Evolutionary conservation across 2,113 vertebrate genomes (phyloP).

Genomic region (Pelecanoides urinatrix): DNA sequence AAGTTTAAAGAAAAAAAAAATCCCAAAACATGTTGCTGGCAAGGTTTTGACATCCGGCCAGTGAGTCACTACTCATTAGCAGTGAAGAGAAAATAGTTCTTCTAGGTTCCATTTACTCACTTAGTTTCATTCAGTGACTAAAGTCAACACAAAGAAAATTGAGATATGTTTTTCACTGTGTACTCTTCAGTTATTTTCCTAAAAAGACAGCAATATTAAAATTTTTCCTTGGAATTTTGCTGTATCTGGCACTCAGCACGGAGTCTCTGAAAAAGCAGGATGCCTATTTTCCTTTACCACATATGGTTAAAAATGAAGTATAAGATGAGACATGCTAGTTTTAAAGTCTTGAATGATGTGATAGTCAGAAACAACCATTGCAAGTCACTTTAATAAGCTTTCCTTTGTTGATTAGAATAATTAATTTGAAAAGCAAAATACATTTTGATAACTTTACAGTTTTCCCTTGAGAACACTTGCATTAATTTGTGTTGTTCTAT

Average conservation of each 20-base stretch:
- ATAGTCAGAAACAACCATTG: not conserved
- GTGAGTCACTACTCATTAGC: not conserved
- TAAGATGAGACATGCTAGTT: not conserved
- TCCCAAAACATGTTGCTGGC: not conserved
- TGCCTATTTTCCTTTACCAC: not conserved
- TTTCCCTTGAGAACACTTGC: not conserved
- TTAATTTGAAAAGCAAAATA: not conserved
- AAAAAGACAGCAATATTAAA: not conserved
- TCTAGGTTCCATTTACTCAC: not conserved
- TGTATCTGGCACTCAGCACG: not conserved
- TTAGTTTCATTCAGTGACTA: not conserved
- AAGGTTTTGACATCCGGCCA: not conserved
- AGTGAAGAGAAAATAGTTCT: not conserved
- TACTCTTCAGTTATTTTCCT: not conserved
- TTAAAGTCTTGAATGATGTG: not conserved
- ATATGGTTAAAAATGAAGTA: not conserved
- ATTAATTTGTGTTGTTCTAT: too few species aligned
- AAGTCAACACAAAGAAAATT: not conserved
- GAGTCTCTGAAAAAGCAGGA: not conserved
- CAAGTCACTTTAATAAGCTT: not conserved
- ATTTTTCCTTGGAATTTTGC: not conserved
- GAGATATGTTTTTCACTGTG: not conserved
- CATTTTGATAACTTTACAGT: not conserved
- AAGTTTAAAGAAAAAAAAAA: not conserved
- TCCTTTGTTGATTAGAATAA: not conserved